Evolutionary conservation across 2,797 vertebrate genomes (phyloP).

Genomic region (Halcyon leucocephala): DNA sequence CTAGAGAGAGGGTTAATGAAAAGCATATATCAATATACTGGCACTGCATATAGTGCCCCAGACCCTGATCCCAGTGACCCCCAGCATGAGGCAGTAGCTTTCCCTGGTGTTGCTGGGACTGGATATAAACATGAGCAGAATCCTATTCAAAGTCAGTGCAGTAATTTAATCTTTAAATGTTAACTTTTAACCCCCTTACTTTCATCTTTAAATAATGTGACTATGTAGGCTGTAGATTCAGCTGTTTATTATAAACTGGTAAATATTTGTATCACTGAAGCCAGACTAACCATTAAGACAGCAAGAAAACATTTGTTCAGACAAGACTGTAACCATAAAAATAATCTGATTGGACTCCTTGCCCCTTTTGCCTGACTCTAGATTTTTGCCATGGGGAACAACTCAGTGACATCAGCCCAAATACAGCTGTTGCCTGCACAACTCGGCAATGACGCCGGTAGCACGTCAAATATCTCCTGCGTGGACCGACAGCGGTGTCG

Average conservation of each 20-base stretch:
- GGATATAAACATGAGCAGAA: conserved; percentile 31
- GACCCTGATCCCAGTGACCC: neutral
- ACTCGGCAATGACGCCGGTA: neutral
- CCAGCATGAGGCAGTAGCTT: neutral
- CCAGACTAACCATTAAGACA: conserved; percentile 53
- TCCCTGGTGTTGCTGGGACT: neutral
- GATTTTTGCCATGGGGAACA: conserved; percentile 8
- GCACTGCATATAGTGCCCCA: neutral
- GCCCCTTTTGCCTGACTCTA: neutral
- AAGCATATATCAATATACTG: neutral
- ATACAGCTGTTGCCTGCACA: neutral
- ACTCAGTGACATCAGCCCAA: conserved; percentile 17
- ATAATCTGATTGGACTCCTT: conserved; percentile 60
- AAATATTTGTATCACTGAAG: conserved; percentile 52
- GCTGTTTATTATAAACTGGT: conserved; percentile 66
- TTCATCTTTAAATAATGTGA: conserved; percentile 65
- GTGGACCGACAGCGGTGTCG: rapidly evolving
- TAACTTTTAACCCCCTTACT: conserved; percentile 45
- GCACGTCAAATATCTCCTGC: neutral
- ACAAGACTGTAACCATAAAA: conserved; percentile 61
- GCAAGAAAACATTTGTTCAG: conserved; percentile 64
- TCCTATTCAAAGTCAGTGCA: conserved; percentile 19
- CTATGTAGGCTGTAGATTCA: conserved; percentile 61
- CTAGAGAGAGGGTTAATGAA: conserved; percentile 69
- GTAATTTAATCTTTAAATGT: conserved; percentile 47